phyloP scores from a whole-genome alignment of 1,140 invertebrate species.

The Coptotermes formosanus region DNA sequence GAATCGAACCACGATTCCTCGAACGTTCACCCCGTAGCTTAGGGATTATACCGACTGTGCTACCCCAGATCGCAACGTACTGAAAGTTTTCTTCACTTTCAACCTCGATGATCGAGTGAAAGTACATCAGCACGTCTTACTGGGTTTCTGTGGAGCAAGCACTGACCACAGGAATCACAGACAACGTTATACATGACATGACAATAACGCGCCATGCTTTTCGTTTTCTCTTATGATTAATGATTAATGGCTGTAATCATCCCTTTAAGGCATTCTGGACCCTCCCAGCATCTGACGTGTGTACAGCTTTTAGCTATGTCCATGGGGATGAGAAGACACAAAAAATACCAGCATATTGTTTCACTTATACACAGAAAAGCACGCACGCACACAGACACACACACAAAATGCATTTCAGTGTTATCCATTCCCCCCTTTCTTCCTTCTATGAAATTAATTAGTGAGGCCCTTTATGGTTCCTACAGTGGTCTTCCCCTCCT shows the following conservation, averaged over 20 bases:
- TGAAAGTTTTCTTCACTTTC: too few relatives aligned
- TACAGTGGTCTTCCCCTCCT: background rate
- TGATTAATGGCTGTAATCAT: background rate
- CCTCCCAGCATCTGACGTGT: background rate
- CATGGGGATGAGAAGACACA: background rate
- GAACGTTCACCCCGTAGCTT: too few relatives aligned
- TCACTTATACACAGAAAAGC: constrained; percentile 19
- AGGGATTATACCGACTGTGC: too few relatives aligned
- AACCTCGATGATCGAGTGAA: background rate
- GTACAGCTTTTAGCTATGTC: background rate
- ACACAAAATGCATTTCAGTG: constrained; percentile 14
- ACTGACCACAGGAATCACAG: background rate
- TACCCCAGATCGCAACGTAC: too few relatives aligned
- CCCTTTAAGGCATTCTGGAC: background rate
- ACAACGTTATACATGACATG: background rate
- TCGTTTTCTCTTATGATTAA: background rate
- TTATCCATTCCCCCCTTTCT: background rate
- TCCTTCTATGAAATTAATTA: constrained; percentile 34
- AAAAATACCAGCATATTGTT: constrained; percentile 22
- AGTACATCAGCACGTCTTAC: background rate
- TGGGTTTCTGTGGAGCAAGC: background rate
- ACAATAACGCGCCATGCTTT: background rate
- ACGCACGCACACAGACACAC: background rate
- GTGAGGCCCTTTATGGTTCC: constrained; percentile 25
- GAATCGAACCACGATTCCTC: too few relatives aligned